Base-by-base conservation (phyloP, 2,888 invertebrate species). In the Chaetoderma sp. region DNA sequence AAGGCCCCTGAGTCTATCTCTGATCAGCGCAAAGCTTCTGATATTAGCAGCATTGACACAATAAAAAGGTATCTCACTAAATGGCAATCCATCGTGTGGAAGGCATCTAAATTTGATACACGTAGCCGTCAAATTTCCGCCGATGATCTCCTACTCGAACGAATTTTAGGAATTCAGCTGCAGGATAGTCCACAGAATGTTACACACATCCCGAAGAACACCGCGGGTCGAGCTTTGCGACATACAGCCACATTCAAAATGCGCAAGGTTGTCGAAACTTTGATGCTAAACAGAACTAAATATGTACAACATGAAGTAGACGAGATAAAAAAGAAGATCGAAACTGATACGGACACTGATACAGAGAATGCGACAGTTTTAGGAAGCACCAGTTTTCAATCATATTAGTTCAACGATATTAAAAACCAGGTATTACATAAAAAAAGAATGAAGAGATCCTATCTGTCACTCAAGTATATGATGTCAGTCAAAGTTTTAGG, bases 161-260 rank as follows among this genome's bases (percentile, higher is more conserved):
- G 77, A 27, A 71, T 81, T 60, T 79, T 79, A 1, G 77, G 78
- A 1, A 71, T 80, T 16, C 71, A 78, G 10, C 67, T 80, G 8
- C 70, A 70, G n/a, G 64, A 68, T 16, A 66, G 71, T 4, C 52
- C 70, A n/a, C 68, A 71, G 42, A 66, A 70, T 10, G 65, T 67
- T 0, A 61, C 13, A 18, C 68, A 55, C 1, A 72, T 77, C 28
- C 84, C 83, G 0, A 68, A 77, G 4, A 69, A 79, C 60, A 67
- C 80, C 1, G 81, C 80, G 8, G 74, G 77, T 45, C 69, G 84
- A 39, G 79, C 83, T 21, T 65, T 80, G 45, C 71, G 82, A 6
- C 81, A 83, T 60, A 82, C 83, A 1, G 78, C 83, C 25, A 82
- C 83, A 50, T 82, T 78, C 63, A 81, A 82, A 73, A 83, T 84